phyloP scores from a whole-genome alignment of 2,888 invertebrate genomes.

The Acleris holmiana region DNA sequence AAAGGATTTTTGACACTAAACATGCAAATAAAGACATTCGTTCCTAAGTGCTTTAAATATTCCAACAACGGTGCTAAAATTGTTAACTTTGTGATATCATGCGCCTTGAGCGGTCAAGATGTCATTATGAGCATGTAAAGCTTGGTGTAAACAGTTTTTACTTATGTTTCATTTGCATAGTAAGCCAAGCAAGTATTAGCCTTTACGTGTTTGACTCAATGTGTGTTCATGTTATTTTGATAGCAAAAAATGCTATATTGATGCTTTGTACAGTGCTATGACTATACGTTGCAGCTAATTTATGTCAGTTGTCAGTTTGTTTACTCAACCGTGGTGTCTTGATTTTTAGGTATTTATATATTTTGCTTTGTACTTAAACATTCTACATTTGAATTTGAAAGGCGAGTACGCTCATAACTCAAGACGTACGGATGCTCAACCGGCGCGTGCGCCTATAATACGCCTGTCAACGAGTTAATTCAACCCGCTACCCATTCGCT shows the following conservation, averaged over 20 bases:
- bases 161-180: slow-evolving; percentile 3
- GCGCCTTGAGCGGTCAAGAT: slow-evolving; percentile 22
- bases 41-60: slow-evolving; percentile 39
- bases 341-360: too few relatives aligned
- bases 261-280: not conserved
- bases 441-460: slow-evolving; percentile 22
- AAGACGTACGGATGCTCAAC: slow-evolving; percentile 15
- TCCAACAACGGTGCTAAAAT: slow-evolving; percentile 34
- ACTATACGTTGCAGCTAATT: too few relatives aligned
- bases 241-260: not conserved
- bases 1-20: slow-evolving; percentile 42
- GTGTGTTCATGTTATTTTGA: slow-evolving; percentile 6
- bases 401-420: not conserved
- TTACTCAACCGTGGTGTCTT: too few relatives aligned
- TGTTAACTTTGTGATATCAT: slow-evolving; percentile 35
- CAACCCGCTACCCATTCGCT: slow-evolving; percentile 19
- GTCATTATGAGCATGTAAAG: slow-evolving; percentile 11
- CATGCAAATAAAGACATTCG: slow-evolving; percentile 54
- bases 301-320: not conserved
- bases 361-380: too few relatives aligned
- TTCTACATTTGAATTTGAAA: too few relatives aligned
- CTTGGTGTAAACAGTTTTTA: not conserved
- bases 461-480: slow-evolving; percentile 39
- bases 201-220: slow-evolving; percentile 10
- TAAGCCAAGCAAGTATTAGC: slow-evolving; percentile 4